Base-by-base conservation (phyloP, 2,888 invertebrate genomes). In the Apodemia zela region DNA sequence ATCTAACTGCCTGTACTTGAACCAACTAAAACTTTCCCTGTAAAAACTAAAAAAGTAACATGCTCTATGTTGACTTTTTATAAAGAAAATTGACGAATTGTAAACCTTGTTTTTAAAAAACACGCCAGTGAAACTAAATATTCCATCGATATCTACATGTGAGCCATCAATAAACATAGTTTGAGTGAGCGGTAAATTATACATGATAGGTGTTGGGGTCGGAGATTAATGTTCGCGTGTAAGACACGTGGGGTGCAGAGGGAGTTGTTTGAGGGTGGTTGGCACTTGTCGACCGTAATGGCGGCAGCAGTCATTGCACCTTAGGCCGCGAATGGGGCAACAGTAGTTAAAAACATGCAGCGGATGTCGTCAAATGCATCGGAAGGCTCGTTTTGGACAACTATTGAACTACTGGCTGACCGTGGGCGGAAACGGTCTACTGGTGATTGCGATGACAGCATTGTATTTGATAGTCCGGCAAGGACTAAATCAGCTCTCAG, bases 331-430 rank as follows among this genome's bases (percentile, higher is more conserved):
- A 70, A 71, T 75, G 79, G 72, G 74, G 79, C 73, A 82, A 80
- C 85, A 78, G 84, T 88, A 83, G 72, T 77, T 77, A 68, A 68
- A 67, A 74, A 69, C 71, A 90, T 91, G 91, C 84, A 89, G 73
- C 83, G 89, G 60, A 75, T 81, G 49, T 78, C 85, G 62, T 91
- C 92, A 60, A 87, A 79, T 72, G 79, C 92, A 45, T 87, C 90
- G 10, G 92, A 89, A 65, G 88, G 92, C 60, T 84, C 87, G 51
- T 94, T 94, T 76, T 94, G 94, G 94, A 93, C 93, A 60, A 94
- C 93, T n/a, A 92, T 94, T 66, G 93, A 94, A 67, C 84, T 94
- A 47, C 85, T 94, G 18, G 93, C 93, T 17, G 93, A 88, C 42
- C 85, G 89, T 10, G 93, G 92, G 58, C 82, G 91, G 65, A 84